These are phyloP conservation scores for Rostratula benghalensis DNA, from an alignment of 2,113 vertebrate genomes.

Conservation along the genomic window DNA sequence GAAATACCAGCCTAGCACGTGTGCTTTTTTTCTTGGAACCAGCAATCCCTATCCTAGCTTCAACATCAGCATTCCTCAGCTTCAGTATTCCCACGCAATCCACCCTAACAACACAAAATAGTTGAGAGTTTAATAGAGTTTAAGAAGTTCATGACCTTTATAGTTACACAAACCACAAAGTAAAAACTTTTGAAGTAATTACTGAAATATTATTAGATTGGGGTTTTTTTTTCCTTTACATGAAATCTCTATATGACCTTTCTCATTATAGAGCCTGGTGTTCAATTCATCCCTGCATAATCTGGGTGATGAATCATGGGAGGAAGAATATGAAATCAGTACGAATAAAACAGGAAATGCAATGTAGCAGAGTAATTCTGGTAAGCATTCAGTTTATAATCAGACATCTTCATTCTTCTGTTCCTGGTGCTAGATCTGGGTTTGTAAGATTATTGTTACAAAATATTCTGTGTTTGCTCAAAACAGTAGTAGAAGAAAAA, in stretches of 20 bases:
- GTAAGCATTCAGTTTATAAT: background rate
- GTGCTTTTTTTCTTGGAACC: slow-evolving; percentile 99
- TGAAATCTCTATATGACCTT: background rate
- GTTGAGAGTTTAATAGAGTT: background rate
- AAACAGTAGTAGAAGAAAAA: slow-evolving; percentile 2
- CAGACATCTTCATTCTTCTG: background rate
- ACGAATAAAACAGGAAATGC: background rate
- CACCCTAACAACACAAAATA: slow-evolving; percentile 77
- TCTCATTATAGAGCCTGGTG: background rate
- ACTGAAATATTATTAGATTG: background rate
- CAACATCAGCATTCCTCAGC: slow-evolving; percentile 95
- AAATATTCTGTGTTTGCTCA: slow-evolving; percentile 13
- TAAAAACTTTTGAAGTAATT: background rate
- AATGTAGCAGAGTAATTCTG: background rate
- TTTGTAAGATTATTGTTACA: background rate
- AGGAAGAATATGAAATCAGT: background rate
- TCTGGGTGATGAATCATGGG: background rate
- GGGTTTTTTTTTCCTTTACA: background rate
- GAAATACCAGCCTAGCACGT: slow-evolving; percentile 93
- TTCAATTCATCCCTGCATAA: background rate
- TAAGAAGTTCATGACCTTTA: background rate
- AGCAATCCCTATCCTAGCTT: slow-evolving; percentile 95
- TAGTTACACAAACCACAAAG: background rate
- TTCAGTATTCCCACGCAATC: slow-evolving; percentile 98
- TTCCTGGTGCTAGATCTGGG: background rate